Percentiles rank a stretch among this genome's conserved stretches.
These are phyloP conservation scores for Xenotilapia longispinis DNA, from an alignment of 2,113 vertebrate species.

Conservation along the genomic window DNA sequence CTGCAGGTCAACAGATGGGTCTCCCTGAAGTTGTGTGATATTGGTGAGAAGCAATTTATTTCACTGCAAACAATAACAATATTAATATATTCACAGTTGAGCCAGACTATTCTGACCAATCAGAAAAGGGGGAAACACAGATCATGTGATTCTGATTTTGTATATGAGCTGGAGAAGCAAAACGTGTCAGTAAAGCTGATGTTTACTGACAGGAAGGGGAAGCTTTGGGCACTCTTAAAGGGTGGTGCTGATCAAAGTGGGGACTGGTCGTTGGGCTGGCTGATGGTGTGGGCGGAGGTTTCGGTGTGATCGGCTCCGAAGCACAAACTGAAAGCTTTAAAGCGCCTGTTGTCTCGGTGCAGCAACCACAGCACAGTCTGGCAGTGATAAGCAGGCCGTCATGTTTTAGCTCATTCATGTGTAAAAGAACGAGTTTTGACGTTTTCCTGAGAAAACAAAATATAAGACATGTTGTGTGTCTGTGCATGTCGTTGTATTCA, in stretches of 20 bases:
- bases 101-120: background rate
- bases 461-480: background rate
- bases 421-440: rapidly evolving
- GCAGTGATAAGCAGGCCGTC: rapidly evolving
- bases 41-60: slow-evolving; percentile 71
- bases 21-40: slow-evolving; percentile 77
- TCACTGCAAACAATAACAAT: background rate
- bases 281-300: background rate
- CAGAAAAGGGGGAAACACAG: background rate
- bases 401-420: background rate
- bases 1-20: slow-evolving; percentile 78
- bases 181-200: background rate
- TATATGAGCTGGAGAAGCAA: background rate
- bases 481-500: slow-evolving; percentile 24
- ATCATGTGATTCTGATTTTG: background rate
- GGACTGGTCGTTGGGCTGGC: rapidly evolving
- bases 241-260: background rate
- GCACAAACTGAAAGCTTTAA: background rate
- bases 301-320: too few species aligned
- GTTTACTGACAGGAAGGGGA: background rate
- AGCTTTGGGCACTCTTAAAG: background rate
- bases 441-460: background rate
- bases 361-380: background rate
- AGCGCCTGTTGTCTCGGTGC: background rate
- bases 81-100: background rate